Base-by-base conservation (phyloP, 30 jellyfish, hydroid and myxozoan genomes). In the Cassiopea xamachana region DNA sequence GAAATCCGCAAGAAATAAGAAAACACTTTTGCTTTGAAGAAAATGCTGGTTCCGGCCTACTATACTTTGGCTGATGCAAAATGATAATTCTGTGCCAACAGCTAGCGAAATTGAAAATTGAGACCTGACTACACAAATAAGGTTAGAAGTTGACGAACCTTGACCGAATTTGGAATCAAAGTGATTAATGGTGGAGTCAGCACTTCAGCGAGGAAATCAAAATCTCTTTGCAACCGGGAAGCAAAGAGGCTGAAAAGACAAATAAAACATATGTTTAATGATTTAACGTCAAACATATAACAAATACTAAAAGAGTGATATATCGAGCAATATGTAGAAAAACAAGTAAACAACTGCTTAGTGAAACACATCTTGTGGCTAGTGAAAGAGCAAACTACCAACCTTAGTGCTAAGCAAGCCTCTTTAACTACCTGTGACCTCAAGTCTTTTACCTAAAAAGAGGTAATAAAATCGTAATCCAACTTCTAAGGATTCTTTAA, bases 151-250 rank as follows among this genome's bases (percentile, higher is more conserved):
- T 58, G 62, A 44, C 96, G 17, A 68, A 95, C 99, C 97, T 95
- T 95, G 44, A 86, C 98, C 46, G 96, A 80, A 79, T 95, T 95
- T 2, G 99, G 98, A 27, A 95, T 91, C 71, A 95, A 69, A 16
- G 62, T 82, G 60, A 95, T 87, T 70, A 95, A 87, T 49, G 96
- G 75, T 43, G 98, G 99, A 19, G 85, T 48, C 77, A 91, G 17
- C 2, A 90, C 93, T 46, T 95, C 99, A 1, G 99, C 98, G 46
- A 95, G 93, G 76, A 81, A 91, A 83, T 95, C 99, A 73, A 95
- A 95, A 27, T 85, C 91, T 60, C 87, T 82, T 39, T 92, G 97
- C 79, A 80, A 68, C 70, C 89, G 64, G n/a, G 96, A 80, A 4
- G 99, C 89, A 76, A 95, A 59, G 92, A 80, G 91, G 79, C 99